phyloP scores from a whole-genome alignment of 1,140 invertebrate species.

The Diuraphis noxia region DNA sequence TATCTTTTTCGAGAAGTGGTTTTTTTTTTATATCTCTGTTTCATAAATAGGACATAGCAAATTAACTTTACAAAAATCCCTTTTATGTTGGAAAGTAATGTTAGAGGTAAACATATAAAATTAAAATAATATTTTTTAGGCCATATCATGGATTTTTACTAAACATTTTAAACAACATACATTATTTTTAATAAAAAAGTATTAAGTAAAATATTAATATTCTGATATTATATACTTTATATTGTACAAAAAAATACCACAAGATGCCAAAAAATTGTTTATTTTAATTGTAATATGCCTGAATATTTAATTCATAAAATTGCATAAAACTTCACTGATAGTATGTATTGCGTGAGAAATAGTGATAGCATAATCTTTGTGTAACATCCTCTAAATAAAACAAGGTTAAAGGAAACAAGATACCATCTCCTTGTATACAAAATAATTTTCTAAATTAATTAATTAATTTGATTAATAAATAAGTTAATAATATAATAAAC shows the following conservation, averaged over 20 bases:
- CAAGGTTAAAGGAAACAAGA: neutral
- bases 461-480: neutral
- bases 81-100: neutral
- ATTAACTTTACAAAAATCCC: neutral
- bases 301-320: neutral
- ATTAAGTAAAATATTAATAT: too few species aligned
- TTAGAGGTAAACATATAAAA: neutral
- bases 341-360: neutral
- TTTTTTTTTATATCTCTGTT: too few species aligned
- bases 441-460: neutral
- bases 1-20: neutral
- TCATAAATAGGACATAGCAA: too few species aligned
- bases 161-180: neutral
- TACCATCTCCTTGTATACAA: neutral
- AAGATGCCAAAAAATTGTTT: neutral
- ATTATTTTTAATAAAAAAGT: neutral
- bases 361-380: neutral
- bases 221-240: neutral
- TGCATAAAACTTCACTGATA: neutral
- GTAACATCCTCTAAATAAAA: neutral
- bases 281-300: neutral
- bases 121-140: neutral
- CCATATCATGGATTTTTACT: neutral
- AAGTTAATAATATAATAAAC: too few species aligned
- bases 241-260: neutral